These are phyloP conservation scores for Carassius carassius DNA, from an alignment of 2,113 vertebrate genomes.

Conservation along the genomic window DNA sequence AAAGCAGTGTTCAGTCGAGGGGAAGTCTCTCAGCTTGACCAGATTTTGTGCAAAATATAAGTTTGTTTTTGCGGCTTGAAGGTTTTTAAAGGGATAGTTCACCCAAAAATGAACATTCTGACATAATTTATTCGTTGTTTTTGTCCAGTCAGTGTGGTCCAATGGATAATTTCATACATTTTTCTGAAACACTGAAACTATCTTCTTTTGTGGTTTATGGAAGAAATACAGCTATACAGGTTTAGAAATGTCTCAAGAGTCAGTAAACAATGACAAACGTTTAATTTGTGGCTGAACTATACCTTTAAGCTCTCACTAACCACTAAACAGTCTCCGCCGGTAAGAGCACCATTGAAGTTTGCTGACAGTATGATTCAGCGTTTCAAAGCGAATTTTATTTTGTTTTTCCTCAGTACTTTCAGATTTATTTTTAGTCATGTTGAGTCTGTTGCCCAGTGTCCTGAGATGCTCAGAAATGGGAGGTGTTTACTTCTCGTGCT, in stretches of 20 bases:
- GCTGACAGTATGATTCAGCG: conserved; percentile 37
- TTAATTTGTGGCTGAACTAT: neutral
- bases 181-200: neutral
- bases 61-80: conserved; percentile 23
- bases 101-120: neutral
- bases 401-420: conserved; percentile 31
- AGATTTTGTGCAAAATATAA: conserved; percentile 35
- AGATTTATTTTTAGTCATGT: conserved; percentile 23
- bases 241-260: neutral
- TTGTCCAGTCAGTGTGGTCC: neutral
- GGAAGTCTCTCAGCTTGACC: conserved; percentile 58
- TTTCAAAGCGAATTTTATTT: conserved; percentile 24
- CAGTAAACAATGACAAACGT: neutral
- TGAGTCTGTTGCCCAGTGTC: conserved; percentile 26
- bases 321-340: neutral
- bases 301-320: neutral
- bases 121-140: neutral
- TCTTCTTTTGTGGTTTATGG: neutral
- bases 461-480: conserved; percentile 40
- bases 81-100: neutral
- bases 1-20: conserved; percentile 50
- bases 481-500: conserved; percentile 33
- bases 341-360: conserved; percentile 36
- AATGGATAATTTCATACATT: neutral
- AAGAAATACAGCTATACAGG: neutral